These are phyloP conservation scores for Rhinoderma darwinii DNA, from an alignment of 2,113 vertebrate genomes.

Conservation along the genomic window DNA sequence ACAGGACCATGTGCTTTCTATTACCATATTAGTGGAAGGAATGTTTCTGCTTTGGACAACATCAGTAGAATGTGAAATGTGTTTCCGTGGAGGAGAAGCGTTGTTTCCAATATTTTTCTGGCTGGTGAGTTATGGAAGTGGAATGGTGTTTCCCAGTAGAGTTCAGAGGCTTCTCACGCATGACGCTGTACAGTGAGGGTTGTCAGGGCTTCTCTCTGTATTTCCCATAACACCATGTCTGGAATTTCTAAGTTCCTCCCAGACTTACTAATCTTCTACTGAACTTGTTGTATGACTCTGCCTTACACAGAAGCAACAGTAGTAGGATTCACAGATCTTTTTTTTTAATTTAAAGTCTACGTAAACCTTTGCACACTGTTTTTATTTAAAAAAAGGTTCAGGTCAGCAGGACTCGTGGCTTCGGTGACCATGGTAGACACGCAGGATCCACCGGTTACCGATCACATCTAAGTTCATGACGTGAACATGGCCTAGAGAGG, in stretches of 20 bases:
- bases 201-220: not conserved
- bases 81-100: not conserved
- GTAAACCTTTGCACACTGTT: too few relatives aligned
- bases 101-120: not conserved
- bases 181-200: not conserved
- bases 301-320: not conserved
- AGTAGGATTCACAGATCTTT: not conserved
- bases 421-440: too few relatives aligned
- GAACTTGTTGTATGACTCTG: not conserved
- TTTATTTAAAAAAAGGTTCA: too few relatives aligned
- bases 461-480: too few relatives aligned
- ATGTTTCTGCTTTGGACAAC: not conserved
- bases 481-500: too few relatives aligned
- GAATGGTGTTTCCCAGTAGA: not conserved
- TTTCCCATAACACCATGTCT: conserved; percentile 29
- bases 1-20: not conserved
- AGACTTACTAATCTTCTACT: not conserved
- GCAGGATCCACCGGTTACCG: too few relatives aligned
- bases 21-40: not conserved
- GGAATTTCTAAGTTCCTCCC: not conserved
- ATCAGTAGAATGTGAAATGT: not conserved
- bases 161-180: not conserved
- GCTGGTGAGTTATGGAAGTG: not conserved
- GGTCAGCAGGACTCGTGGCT: too few relatives aligned
- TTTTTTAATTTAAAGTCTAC: too few relatives aligned